Percentiles rank a stretch among this genome's conserved stretches.
phyloP scores from a whole-genome alignment of 2,888 invertebrate genomes.

The Archips crataeganus region DNA sequence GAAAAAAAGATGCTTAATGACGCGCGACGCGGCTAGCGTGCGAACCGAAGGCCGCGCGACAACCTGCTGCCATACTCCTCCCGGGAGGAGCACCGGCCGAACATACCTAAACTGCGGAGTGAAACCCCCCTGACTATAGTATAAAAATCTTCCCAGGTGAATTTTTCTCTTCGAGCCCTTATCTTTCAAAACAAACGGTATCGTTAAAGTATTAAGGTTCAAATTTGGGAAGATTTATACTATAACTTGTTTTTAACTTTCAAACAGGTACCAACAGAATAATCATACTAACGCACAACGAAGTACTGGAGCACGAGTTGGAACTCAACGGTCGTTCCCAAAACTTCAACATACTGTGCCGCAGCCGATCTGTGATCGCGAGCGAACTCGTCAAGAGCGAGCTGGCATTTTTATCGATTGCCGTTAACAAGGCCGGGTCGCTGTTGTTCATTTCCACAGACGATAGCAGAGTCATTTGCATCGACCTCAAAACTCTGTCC shows the following conservation, averaged over 20 bases:
- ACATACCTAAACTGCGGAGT: no score
- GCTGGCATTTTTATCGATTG: constrained; percentile 67
- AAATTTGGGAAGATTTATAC: no score
- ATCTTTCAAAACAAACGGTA: no score
- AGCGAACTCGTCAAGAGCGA: constrained; percentile 66
- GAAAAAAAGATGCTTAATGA: no score
- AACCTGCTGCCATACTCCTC: no score
- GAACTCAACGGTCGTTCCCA: constrained; percentile 53
- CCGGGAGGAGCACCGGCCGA: no score
- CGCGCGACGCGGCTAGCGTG: no score
- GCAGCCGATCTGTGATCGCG: constrained; percentile 60
- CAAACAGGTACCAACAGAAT: constrained; percentile 73
- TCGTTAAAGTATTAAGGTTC: no score
- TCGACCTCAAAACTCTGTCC: constrained; percentile 72
- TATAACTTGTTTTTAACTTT: neutral
- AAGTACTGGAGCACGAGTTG: constrained; percentile 69
- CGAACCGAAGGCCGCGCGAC: no score
- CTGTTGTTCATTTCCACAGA: constrained; percentile 76
- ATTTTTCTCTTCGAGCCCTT: no score
- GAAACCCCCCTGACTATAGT: no score
- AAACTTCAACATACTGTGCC: constrained; percentile 59
- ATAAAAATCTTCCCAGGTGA: no score
- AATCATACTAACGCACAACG: constrained; percentile 69
- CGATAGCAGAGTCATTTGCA: constrained; percentile 73
- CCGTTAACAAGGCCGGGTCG: constrained; percentile 74